Base-by-base conservation (phyloP, 2,888 invertebrate genomes). In the Ypsolopha sequella region DNA sequence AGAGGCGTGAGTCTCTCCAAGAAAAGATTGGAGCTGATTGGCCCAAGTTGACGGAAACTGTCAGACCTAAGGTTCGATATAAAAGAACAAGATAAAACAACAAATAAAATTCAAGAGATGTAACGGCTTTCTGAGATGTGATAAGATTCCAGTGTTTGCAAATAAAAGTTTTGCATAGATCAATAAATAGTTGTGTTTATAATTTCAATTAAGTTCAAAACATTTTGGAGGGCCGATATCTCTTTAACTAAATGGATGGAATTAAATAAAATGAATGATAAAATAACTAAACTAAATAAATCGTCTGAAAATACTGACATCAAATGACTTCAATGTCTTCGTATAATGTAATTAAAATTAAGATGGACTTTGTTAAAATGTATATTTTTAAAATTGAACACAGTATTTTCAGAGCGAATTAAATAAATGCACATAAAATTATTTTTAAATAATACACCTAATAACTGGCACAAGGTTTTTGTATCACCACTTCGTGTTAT, bases 11-110 rank as follows among this genome's bases (percentile, higher is more conserved):
- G 85, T 90, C 90, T 82, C 88, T 91, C 62, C 87, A 88, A 73
- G 91, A 91, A 87, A 79, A 93, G 74, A 91, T 93, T 24, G 24
- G 24, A 79, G 91, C 91, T 68, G 93, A 93, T 88, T 94, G 93
- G 93, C 93, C 93, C 71, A 89, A 77, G 67, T 90, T 94, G 80
- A 82, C 88, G 81, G 88, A 88, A 80, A 80, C 88, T 85, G 88
- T 88, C 76, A 90, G 88, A 88, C 82, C 85, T 80, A 91, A 91
- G 91, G 91, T 91, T 91, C 89, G 91, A 82, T 88, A 76, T 85
- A 78, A 73, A 68, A 53, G 70, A 69, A 71, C 56, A 59, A 60
- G 36, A 61, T 76, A 77, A 84, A 81, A 70, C 11, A 7, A 13
- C 13, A 48, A 41, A 7, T 48, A 14, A 7, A 48, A 48, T 7